These are phyloP conservation scores for Anthopleura xanthogrammica DNA, from an alignment of 92 coral and sea anemone genomes.

Conservation along the genomic window DNA sequence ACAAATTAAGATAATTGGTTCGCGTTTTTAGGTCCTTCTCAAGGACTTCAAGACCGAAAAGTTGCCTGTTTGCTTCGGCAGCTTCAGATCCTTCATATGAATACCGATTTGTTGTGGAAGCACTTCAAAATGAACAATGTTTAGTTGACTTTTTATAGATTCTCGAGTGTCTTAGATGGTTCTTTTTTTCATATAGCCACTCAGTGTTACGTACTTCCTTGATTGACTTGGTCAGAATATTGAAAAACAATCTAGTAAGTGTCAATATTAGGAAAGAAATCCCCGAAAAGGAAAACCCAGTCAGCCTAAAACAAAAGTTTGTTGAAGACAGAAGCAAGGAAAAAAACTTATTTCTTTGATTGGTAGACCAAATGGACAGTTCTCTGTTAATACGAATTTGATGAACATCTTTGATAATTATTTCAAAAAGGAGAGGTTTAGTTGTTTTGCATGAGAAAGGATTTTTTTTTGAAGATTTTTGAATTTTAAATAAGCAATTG, in stretches of 20 bases:
- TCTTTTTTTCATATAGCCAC: not conserved
- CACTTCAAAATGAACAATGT: not conserved
- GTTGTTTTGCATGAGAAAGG: too few relatives aligned
- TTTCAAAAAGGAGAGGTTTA: too few relatives aligned
- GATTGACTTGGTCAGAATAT: not conserved
- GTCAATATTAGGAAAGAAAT: not conserved
- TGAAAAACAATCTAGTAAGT: not conserved
- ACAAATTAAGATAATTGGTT: not conserved
- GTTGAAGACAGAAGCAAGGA: too few relatives aligned
- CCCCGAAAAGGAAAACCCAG: not conserved
- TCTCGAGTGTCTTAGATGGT: not conserved
- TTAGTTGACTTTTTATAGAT: not conserved
- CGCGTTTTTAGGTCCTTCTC: not conserved
- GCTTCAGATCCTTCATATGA: slow-evolving; percentile 2
- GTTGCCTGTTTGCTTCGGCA: not conserved
- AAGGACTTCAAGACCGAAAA: not conserved
- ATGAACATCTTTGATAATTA: too few relatives aligned
- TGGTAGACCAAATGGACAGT: too few relatives aligned
- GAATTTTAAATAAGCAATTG: too few relatives aligned
- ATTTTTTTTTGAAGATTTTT: too few relatives aligned
- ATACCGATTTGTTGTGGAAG: not conserved
- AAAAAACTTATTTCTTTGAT: too few relatives aligned
- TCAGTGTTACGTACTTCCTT: not conserved
- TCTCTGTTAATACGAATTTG: too few relatives aligned
- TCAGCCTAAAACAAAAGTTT: too few relatives aligned